Percentiles rank a stretch among this genome's conserved stretches.
Conservation (phyloP, 2,888 invertebrate genomes). For the Germaria angustata region DNA sequence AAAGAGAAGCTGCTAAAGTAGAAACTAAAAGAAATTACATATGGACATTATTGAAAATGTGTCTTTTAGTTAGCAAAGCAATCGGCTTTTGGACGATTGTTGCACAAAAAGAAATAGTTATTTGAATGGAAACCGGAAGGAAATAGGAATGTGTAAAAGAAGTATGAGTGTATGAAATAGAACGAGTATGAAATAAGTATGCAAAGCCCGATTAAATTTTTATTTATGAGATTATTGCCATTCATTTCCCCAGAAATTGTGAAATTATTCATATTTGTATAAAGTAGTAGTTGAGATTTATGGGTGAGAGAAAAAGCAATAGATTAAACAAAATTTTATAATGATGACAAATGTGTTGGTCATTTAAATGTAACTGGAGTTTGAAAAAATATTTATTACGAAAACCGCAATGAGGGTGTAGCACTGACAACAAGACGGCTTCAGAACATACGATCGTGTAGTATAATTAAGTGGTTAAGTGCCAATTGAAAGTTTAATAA, state of each 20-base stretch:
- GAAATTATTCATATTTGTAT: conserved; percentile 55
- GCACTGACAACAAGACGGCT: neutral
- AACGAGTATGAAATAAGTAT: conserved; percentile 40
- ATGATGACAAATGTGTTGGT: conserved; percentile 64
- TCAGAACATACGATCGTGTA: neutral
- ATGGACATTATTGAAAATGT: conserved; percentile 26
- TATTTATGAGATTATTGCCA: conserved; percentile 64
- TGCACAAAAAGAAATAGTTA: conserved; percentile 6
- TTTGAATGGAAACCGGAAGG: conserved; percentile 53
- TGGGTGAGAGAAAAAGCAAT: conserved; percentile 26
- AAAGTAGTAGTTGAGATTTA: conserved; percentile 15
- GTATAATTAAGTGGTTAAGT: neutral
- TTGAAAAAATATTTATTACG: neutral
- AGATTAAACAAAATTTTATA: conserved; percentile 57
- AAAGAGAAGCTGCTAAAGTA: neutral
- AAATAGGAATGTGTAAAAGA: conserved; percentile 12
- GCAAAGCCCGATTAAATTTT: conserved; percentile 43
- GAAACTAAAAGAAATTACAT: neutral
- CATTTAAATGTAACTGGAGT: conserved; percentile 16
- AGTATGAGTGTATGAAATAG: neutral
- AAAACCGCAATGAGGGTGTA: neutral
- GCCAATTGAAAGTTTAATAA: neutral
- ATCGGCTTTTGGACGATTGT: conserved; percentile 4
- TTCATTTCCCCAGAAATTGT: conserved; percentile 35
- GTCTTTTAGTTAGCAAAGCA: conserved; percentile 60